phyloP scores from a whole-genome alignment of 2,888 invertebrate genomes.

The Cantharis nigra region DNA sequence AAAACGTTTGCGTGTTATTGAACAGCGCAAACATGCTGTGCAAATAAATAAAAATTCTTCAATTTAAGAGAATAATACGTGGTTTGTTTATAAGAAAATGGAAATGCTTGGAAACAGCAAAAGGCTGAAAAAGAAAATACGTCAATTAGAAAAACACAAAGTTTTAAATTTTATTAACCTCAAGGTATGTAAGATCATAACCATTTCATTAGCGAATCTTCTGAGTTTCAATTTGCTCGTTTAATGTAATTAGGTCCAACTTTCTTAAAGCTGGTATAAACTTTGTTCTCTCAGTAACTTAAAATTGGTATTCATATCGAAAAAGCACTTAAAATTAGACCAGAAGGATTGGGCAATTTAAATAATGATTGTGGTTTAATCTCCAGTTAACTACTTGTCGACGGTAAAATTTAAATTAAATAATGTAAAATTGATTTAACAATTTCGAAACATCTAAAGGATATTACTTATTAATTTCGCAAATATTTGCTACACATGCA shows the following conservation, averaged over 20 bases:
- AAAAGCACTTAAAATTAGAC: neutral
- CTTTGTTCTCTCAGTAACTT: neutral
- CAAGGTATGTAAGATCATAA: neutral
- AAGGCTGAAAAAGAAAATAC: neutral
- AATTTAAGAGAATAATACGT: neutral
- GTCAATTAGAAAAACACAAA: neutral
- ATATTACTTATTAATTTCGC: neutral
- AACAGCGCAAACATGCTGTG: neutral
- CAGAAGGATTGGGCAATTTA: neutral
- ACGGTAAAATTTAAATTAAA: neutral
- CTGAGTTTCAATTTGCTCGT: neutral
- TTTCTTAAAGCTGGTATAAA: neutral
- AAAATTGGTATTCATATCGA: slow-evolving; percentile 1
- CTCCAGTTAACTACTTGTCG: neutral
- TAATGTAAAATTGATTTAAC: neutral
- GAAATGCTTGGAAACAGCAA: neutral
- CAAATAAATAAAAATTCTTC: neutral
- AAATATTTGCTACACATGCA: neutral
- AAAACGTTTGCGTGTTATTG: neutral
- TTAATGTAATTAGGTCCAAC: neutral
- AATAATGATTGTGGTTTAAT: neutral
- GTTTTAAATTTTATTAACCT: neutral
- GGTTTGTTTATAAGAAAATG: neutral
- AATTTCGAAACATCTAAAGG: neutral
- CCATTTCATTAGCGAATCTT: neutral